Base-by-base conservation (phyloP, 37 sponge, comb jelly and placozoan species). In the Theonella swinhoei region DNA sequence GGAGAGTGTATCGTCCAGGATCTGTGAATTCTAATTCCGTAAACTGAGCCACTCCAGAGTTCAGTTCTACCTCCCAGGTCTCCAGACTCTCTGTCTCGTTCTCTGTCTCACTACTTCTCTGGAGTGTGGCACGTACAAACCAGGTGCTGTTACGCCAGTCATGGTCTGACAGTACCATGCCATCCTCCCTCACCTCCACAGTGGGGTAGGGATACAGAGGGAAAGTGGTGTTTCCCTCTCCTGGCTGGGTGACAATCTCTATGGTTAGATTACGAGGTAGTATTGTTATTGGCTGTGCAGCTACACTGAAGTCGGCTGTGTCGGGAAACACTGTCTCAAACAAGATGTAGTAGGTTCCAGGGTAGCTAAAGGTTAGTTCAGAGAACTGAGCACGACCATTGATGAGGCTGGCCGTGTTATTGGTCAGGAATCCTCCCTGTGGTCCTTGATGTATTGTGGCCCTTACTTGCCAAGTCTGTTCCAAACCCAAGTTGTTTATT, bases 61-160 rank as follows among this genome's bases (percentile, higher is more conserved):
- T 28, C 1, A 87, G 64, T 28, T 63, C 68, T 36, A 23, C 71
- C 3, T 28, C 76, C 88, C 88, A 87, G 24, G 40, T 31, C 34
- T 67, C n/a, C 22, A n/a, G 32, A 5, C 19, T 36, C n/a, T n/a
- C n/a, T n/a, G n/a, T n/a, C n/a, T n/a, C n/a, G n/a, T n/a, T n/a
- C n/a, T n/a, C n/a, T n/a, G n/a, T n/a, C 0, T 63, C 37, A 2
- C 29, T 14, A 3, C 26, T 26, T 42, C n/a, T 47, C 36, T 34
- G 24, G 8, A 79, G 32, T 20, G n/a, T 40, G 14, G 82, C 77
- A 54, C 23, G 26, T 37, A 79, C 75, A 47, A 73, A 75, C 95
- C 95, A 94, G 1, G 54, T 66, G 37, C 76, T 80, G 65, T 88
- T 91, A 29, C 88, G 84, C 95, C 91, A 91, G 5, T 60, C 77